Evolutionary conservation across 2,888 invertebrate species (phyloP), one percentile per base, ranked within the genome.

Genomic region (Venustoraphidia nigricollis): DNA sequence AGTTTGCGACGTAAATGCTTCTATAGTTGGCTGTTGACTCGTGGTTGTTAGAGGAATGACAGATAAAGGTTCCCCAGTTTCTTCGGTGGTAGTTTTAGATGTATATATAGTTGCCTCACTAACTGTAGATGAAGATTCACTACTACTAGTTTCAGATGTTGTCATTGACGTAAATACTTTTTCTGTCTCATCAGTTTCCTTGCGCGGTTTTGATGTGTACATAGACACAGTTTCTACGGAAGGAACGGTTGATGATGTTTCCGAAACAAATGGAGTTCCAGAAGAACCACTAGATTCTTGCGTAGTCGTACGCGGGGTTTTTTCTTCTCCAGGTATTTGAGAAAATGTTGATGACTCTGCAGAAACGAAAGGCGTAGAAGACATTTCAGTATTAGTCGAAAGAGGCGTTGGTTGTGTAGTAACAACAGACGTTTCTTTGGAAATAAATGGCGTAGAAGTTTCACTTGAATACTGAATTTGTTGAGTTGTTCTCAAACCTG

Each of bases 171-270:
- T 55, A 11, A 53, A 51, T 38, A 51, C 57, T 56, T 27, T 27
- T 27, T 27, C 27, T 3, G 27, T 27, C 6, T 27, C 6, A 27
- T 53, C 62, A 62, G 41, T 50, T 48, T 3, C 61, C 61, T 42
- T 60, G 62, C 3, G 57, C 57, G 1, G 34, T 40, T 37, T 47
- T 48, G 9, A 45, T 40, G 36, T 27, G 27, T 4, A 11, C 34
- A 36, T 36, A 11, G 10, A 9, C 17, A 34, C 39, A 8, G 27
- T 27, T 27, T 27, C 27, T 3, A 27, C 6, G 1, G 27, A 27
- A 27, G 27, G 27, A 6, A 27, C 27, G 6, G 27, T 27, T 27
- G 27, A 17, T 17, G 17, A 27, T 27, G 27, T 27, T 27, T 27
- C 27, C 27, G 27, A 27, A 27, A 27, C 27, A 27, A 27, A 27